Evolutionary conservation across 2,797 vertebrate genomes (phyloP), one percentile per base, ranked within the genome.

Genomic region (Synanceia verrucosa): DNA sequence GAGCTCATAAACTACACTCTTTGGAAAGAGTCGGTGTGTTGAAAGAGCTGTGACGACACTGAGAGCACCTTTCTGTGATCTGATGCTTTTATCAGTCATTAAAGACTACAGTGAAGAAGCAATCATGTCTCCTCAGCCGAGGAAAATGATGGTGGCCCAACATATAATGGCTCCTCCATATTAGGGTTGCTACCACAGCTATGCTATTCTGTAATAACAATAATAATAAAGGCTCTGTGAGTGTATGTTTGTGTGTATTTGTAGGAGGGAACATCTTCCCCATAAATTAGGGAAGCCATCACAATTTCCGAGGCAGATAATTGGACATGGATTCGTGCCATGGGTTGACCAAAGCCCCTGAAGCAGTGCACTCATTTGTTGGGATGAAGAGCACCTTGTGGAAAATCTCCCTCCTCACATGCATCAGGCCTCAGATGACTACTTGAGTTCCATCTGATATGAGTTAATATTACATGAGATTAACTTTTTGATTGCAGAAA

Each of bases 251-350:
- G 39, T 10, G 14, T 59, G 57, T 62, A 21, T 65, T 70, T 57
- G 52, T 4, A 13, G 14, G 31, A 33, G 28, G 8, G 41, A n/a
- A 51, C 18, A 60, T 65, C 28, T 53, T 62, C 78, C 66, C 66
- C 62, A 83, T 82, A 86, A 82, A 86, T 86, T 83, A 72, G 76
- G 56, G 28, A 70, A 64, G 61, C 69, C 73, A 56, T 60, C 79
- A 78, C 81, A 81, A 88, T 87, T 90, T 88, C 78, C 57, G 36
- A 76, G 64, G 70, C 62, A 78, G 82, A 84, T 92, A 89, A 89
- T 92, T 91, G 82, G 83, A 86, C 81, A 87, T 86, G 82, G 84
- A 84, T 82, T 71, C 2, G 19, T 88, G 79, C 81, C 65, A 80
- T 73, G 78, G 67, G 47, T 65, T 75, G 73, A 65, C 78, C 73